Percentiles rank a stretch among this genome's conserved stretches.
phyloP scores from a whole-genome alignment of 1,140 invertebrate species.

The Drosophila erecta region DNA sequence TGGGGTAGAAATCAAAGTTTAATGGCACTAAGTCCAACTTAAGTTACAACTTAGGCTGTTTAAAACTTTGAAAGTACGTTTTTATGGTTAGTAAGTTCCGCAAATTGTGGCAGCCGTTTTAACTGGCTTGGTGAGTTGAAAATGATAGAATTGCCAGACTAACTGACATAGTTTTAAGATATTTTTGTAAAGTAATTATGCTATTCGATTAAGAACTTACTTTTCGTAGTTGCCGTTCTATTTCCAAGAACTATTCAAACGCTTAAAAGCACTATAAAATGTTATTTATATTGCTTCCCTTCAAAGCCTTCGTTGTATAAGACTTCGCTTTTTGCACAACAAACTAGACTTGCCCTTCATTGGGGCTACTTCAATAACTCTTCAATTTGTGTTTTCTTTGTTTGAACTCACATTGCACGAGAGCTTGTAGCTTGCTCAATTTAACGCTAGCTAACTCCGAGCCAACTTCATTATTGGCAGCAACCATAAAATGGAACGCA shows the following conservation, averaged over 20 bases:
- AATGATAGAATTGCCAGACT: no score
- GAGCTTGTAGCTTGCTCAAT: constrained; percentile 25
- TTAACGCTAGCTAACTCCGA: constrained; percentile 36
- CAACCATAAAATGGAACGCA: constrained; percentile 21
- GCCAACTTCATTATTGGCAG: constrained; percentile 28
- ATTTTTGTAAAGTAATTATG: no score
- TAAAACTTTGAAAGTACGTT: neutral
- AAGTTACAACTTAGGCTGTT: neutral
- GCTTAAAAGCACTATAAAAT: neutral
- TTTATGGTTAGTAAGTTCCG: no score
- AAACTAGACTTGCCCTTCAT: constrained; percentile 8
- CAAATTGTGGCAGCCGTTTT: no score
- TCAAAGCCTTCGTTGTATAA: neutral
- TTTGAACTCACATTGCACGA: constrained; percentile 30
- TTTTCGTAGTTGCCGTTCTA: no score
- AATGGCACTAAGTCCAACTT: neutral
- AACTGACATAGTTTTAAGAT: no score
- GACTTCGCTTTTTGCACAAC: neutral
- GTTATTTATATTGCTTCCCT: neutral
- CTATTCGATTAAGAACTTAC: no score
- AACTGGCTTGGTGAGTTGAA: no score
- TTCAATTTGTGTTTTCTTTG: constrained; percentile 36
- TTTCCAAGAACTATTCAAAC: no score
- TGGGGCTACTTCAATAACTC: constrained; percentile 14
- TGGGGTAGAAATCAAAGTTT: constrained; percentile 4